A percentile compares a stretch with the other conserved stretches of the same genome.
These are phyloP conservation scores for Porites rus DNA, from an alignment of 92 coral and sea anemone genomes.

Conservation along the genomic window DNA sequence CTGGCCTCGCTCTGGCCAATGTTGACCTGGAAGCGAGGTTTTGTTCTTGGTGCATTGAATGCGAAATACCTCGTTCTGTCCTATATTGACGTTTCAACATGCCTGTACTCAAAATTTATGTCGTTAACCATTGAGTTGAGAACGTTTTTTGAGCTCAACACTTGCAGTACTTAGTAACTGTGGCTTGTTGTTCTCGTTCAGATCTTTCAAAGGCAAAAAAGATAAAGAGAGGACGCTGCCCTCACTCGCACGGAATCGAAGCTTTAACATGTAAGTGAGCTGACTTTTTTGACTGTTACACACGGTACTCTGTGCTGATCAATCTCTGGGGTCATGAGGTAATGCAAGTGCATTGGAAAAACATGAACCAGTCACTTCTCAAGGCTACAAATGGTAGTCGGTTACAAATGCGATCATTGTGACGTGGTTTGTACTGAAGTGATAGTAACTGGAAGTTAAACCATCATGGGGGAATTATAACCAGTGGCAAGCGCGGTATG, in stretches of 20 bases:
- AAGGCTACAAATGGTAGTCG: neutral
- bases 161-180: conserved; percentile 20
- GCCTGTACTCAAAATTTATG: neutral
- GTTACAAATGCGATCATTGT: neutral
- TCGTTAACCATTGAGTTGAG: neutral
- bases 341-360: neutral
- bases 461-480: no score
- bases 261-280: conserved; percentile 57
- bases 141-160: no score
- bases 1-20: neutral
- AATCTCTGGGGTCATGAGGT: neutral
- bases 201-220: conserved; percentile 46
- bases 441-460: no score
- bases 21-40: neutral
- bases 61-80: neutral
- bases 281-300: conserved; percentile 2
- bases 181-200: conserved; percentile 45
- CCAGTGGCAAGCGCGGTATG: neutral
- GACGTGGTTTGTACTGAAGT: neutral
- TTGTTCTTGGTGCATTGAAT: neutral
- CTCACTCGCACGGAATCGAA: conserved; percentile 45
- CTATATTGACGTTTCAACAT: neutral
- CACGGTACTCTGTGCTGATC: conserved; percentile 12
- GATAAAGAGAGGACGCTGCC: conserved; percentile 47
- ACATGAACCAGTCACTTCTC: conserved; percentile 15